Percentiles rank a stretch among this genome's conserved stretches.
Conservation (phyloP, 2,113 vertebrate genomes). For the Turdus rufiventris region DNA sequence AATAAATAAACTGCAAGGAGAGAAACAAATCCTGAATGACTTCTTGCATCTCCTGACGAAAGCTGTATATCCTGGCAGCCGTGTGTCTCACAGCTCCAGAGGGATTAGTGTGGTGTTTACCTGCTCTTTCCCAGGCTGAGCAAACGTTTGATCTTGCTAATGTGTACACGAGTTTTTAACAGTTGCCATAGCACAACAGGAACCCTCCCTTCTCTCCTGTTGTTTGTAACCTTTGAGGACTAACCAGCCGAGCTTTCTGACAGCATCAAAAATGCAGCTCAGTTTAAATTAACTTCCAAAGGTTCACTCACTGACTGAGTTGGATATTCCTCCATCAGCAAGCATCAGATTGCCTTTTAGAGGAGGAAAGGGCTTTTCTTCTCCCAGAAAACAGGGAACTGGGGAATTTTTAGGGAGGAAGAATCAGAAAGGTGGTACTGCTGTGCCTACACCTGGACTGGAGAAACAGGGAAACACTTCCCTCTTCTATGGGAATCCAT, state of each 20-base stretch:
- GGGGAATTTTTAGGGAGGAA: neutral
- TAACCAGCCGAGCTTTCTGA: neutral
- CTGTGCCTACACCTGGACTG: neutral
- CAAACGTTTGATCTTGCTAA: conserved; percentile 2
- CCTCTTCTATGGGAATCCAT: neutral
- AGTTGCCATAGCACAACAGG: neutral
- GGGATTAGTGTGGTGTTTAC: conserved; percentile 25
- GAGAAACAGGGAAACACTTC: neutral
- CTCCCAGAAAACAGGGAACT: neutral
- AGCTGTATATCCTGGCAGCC: neutral
- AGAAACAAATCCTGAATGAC: neutral
- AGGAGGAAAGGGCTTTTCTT: neutral
- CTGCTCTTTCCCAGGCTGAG: conserved; percentile 14
- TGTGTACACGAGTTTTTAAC: neutral
- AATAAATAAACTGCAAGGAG: conserved; percentile 31
- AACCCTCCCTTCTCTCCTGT: neutral
- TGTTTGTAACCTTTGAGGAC: neutral
- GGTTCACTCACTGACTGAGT: neutral
- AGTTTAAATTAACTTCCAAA: neutral
- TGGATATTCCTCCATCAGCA: neutral
- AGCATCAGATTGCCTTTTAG: neutral
- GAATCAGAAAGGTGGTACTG: neutral
- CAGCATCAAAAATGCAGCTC: neutral
- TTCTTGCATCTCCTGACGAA: neutral
- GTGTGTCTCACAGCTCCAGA: neutral